Evolutionary conservation across 64 coral and sea anemone species (phyloP), one percentile per base, ranked within the genome.

Genomic region (Porites australiensis): DNA sequence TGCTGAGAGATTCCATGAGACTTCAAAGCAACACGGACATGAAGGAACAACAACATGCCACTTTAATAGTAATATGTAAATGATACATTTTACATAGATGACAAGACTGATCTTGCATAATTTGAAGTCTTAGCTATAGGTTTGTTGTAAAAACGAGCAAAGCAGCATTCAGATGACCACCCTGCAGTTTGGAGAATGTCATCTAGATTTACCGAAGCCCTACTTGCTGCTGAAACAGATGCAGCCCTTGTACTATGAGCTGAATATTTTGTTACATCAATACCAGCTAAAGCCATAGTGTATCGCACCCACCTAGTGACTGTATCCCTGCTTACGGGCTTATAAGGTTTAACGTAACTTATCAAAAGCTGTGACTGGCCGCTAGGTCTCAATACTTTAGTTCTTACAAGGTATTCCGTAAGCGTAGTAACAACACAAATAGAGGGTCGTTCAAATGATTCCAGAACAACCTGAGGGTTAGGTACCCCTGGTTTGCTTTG

Each of bases 81-180:
- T 87, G 50, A 47, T 72, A 23, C 50, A 72, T 69, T 46, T 72
- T 52, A 71, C 60, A 87, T 50, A 52, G 14, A 49, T 57, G 53
- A 85, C 64, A 85, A 23, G 8, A 85, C 44, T 85, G 61, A 7
- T 67, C 6, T 66, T 23, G 82, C 82, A 63, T 65, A 63, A 18
- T 61, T 66, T 85, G 61, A 79, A 54, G 57, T 50, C 58, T 79
- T 87, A 72, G 64, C 57, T 8, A 88, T 21, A 61, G 70, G 86
- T 72, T 88, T 88, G 21, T 88, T 88, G 55, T 88, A 75, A 77
- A 43, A 88, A 8, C 73, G 71, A 46, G 71, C 68, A 88, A 88
- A 89, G 11, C 73, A 78, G 59, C 61, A 52, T 77, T 75, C 88
- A 89, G 59, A 89, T 50, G 72, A 45, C 88, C 88, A 89, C 13